Percentiles rank a stretch among this genome's conserved stretches.
Conservation (phyloP, 1,140 invertebrate genomes). For the Pectinophora gossypiella region DNA sequence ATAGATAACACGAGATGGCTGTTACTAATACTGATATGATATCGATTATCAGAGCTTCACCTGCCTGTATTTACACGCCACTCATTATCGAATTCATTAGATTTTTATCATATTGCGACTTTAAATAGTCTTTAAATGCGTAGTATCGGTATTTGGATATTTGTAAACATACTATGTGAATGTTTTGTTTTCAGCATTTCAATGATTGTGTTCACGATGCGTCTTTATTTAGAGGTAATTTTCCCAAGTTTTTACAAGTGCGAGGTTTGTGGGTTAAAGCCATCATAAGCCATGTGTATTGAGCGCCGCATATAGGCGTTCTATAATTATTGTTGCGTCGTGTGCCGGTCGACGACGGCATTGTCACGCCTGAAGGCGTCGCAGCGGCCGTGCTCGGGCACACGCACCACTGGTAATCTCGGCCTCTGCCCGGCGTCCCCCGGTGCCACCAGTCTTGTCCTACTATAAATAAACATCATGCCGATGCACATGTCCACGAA, state of each 20-base stretch:
- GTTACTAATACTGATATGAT: not conserved
- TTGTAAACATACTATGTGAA: too few species aligned
- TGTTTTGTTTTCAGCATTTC: too few species aligned
- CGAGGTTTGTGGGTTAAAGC: not conserved
- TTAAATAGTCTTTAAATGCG: too few species aligned
- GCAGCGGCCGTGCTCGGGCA: constrained; percentile 26
- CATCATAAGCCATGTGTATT: too few species aligned
- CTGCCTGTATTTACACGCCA: too few species aligned
- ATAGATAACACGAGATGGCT: not conserved
- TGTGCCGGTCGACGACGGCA: constrained; percentile 9
- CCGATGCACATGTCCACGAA: not conserved
- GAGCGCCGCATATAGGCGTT: not conserved
- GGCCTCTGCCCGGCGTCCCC: constrained; percentile 19
- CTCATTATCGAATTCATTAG: too few species aligned
- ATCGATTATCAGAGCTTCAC: not conserved
- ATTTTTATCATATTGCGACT: too few species aligned
- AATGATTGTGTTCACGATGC: too few species aligned
- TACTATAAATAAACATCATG: constrained; percentile 42
- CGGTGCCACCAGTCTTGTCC: constrained; percentile 19
- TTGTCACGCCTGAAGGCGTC: constrained; percentile 39
- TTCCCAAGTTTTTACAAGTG: too few species aligned
- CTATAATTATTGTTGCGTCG: constrained; percentile 11
- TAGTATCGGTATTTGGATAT: too few species aligned
- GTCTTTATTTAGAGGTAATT: too few species aligned
- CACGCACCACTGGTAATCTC: constrained; percentile 45